A percentile compares a stretch with the other conserved stretches of the same genome.
phyloP scores from a whole-genome alignment of 1,140 invertebrate species.

The Micrasema longulum region DNA sequence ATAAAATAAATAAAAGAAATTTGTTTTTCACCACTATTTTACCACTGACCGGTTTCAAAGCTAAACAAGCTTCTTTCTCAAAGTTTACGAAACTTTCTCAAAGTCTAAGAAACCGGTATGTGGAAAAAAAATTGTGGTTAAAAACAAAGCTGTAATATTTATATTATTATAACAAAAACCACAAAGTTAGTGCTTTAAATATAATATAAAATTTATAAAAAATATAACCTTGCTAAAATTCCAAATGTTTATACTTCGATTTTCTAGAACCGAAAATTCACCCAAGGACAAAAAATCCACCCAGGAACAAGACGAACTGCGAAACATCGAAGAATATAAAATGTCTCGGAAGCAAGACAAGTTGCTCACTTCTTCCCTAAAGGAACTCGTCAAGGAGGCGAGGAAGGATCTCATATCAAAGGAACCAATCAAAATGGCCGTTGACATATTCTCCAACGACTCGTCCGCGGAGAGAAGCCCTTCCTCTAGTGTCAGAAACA shows the following conservation, averaged over 20 bases:
- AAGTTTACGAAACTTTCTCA: no score
- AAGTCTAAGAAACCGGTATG: no score
- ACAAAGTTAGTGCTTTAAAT: no score
- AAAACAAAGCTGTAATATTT: no score
- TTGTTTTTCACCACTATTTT: no score
- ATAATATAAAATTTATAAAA: no score
- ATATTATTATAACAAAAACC: no score
- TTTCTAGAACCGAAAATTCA: constrained; percentile 18
- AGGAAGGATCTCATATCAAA: constrained; percentile 48
- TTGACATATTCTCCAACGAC: constrained; percentile 51
- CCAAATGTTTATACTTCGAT: background rate
- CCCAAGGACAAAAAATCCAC: constrained; percentile 23
- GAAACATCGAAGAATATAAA: constrained; percentile 37
- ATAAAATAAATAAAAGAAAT: no score
- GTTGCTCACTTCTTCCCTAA: constrained; percentile 45
- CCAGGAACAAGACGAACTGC: constrained; percentile 33
- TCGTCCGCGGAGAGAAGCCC: constrained; percentile 34
- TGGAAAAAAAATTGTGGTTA: no score
- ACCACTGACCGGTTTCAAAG: no score
- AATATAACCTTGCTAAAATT: no score
- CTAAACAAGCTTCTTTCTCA: no score
- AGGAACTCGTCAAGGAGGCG: constrained; percentile 51
- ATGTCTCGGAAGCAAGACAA: constrained; percentile 44
- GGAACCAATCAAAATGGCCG: constrained; percentile 52
- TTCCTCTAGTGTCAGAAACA: constrained; percentile 13